Percentiles rank a stretch among this genome's conserved stretches.
Conservation (phyloP, 2,888 invertebrate genomes). For the Stictocephala bisonia region DNA sequence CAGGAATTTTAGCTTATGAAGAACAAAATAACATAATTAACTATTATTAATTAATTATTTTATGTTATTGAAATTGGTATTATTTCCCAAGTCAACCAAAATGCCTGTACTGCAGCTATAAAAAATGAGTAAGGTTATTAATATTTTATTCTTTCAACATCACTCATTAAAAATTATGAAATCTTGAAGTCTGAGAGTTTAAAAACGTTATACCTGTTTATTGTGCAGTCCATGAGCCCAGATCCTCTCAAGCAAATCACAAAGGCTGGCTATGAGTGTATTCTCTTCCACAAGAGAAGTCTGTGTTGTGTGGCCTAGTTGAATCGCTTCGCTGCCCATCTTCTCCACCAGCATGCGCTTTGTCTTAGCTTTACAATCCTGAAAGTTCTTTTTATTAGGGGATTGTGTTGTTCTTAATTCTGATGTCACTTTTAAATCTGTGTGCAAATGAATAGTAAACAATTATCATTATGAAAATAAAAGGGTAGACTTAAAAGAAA, state of each 20-base stretch:
- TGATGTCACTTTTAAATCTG: no score
- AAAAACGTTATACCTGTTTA: constrained; percentile 73
- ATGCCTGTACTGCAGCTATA: not conserved
- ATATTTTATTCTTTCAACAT: not conserved
- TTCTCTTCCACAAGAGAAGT: constrained; percentile 87
- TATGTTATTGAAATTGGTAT: no score
- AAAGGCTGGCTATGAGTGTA: constrained; percentile 96
- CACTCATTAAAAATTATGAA: not conserved
- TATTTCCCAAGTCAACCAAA: no score
- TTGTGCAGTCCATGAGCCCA: constrained; percentile 98
- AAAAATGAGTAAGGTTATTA: not conserved
- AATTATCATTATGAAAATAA: no score
- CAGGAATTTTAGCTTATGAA: no score
- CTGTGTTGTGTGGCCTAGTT: constrained; percentile 89
- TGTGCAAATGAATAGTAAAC: no score
- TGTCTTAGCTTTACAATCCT: constrained; percentile 95
- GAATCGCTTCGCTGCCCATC: constrained; percentile 97
- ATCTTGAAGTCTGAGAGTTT: not conserved
- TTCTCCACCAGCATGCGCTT: constrained; percentile 99
- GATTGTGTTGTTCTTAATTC: no score
- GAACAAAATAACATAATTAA: no score
- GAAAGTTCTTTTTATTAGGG: constrained; percentile 39
- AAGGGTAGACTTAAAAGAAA: no score
- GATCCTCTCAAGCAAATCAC: constrained; percentile 95
- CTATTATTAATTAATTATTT: no score